These are phyloP conservation scores for Platygyra sinensis DNA, from an alignment of 64 coral and sea anemone species.

Conservation along the genomic window DNA sequence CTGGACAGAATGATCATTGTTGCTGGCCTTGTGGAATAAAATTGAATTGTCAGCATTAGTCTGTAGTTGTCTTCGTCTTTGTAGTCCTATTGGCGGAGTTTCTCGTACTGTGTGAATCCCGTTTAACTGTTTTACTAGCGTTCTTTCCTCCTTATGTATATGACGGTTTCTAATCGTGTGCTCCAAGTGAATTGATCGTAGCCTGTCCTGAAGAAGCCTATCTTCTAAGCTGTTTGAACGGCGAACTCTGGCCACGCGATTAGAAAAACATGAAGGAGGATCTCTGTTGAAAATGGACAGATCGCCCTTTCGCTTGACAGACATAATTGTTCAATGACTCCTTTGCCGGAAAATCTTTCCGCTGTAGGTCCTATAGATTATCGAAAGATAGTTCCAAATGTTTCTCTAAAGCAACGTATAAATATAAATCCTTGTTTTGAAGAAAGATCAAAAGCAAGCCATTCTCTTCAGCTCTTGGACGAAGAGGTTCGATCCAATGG, in stretches of 20 bases:
- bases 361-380: not conserved
- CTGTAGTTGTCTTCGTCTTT: slow-evolving; percentile 39
- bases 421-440: not conserved
- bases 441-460: not conserved
- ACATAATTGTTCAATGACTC: not conserved
- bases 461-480: not conserved
- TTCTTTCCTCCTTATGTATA: slow-evolving; percentile 29
- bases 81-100: slow-evolving; percentile 23
- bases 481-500: not conserved
- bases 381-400: not conserved
- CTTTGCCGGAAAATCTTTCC: not conserved
- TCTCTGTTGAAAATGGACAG: slow-evolving; percentile 53
- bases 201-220: slow-evolving; percentile 37
- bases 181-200: slow-evolving; percentile 29
- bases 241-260: slow-evolving; percentile 50
- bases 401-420: not conserved
- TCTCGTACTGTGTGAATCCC: slow-evolving; percentile 33
- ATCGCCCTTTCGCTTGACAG: slow-evolving; percentile 26
- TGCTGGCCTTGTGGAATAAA: not conserved
- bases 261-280: slow-evolving; percentile 64
- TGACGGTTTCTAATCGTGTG: slow-evolving; percentile 30
- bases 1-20: not conserved
- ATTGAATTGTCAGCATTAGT: not conserved
- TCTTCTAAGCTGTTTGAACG: slow-evolving; percentile 46
- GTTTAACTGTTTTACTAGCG: slow-evolving; percentile 7